These are phyloP conservation scores for Marisa cornuarietis DNA, from an alignment of 1,140 invertebrate genomes.

Conservation along the genomic window DNA sequence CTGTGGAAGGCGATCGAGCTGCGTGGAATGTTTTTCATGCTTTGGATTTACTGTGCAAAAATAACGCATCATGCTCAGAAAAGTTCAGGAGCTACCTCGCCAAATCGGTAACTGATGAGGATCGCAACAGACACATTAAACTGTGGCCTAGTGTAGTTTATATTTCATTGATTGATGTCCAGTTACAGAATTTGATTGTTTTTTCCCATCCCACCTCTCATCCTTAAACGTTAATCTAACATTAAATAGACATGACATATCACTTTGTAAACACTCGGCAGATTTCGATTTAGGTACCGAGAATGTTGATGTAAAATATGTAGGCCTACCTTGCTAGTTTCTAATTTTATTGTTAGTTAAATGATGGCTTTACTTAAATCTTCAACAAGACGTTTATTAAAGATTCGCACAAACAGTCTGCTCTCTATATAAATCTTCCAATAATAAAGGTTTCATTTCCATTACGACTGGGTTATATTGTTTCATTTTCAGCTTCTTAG, in stretches of 20 bases:
- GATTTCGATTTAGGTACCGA: no score
- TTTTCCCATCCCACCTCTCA: no score
- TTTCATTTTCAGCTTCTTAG: not conserved
- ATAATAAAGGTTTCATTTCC: not conserved
- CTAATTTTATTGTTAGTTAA: not conserved
- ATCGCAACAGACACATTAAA: not conserved
- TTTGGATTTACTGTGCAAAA: slow-evolving; percentile 23
- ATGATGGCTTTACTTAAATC: not conserved
- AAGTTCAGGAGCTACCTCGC: slow-evolving; percentile 1
- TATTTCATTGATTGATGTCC: no score
- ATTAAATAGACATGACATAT: no score
- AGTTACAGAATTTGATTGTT: no score
- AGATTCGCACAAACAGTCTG: no score
- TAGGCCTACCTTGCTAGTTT: not conserved
- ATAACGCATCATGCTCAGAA: slow-evolving; percentile 14
- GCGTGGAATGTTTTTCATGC: slow-evolving; percentile 26
- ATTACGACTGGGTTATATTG: not conserved
- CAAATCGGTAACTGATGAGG: not conserved
- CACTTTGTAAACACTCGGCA: no score
- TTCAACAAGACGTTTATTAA: not conserved
- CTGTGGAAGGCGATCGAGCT: not conserved
- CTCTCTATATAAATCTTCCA: not conserved
- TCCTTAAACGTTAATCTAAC: no score
- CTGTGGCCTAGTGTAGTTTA: no score
- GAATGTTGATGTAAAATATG: no score